A percentile compares a stretch with the other conserved stretches of the same genome.
phyloP scores from a whole-genome alignment of 2,113 vertebrate genomes.

The Protomyctophum bolini region DNA sequence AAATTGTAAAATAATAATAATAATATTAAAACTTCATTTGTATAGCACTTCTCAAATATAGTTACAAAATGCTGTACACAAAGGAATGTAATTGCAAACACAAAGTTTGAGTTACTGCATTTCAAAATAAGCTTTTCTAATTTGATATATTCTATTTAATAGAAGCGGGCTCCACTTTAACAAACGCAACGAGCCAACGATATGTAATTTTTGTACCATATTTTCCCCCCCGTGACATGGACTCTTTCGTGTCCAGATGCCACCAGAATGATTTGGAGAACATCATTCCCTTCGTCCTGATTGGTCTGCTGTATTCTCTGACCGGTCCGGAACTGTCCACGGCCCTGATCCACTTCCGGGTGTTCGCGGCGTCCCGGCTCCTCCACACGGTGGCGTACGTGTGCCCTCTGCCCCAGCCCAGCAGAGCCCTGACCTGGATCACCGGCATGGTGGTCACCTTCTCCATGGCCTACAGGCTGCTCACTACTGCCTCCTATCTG shows the following conservation, averaged over 20 bases:
- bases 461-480: constrained; percentile 84
- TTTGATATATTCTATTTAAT: too few relatives aligned
- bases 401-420: constrained; percentile 83
- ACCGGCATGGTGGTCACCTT: constrained; percentile 76
- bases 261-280: constrained; percentile 96
- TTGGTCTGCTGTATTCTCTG: constrained; percentile 88
- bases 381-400: constrained; percentile 85
- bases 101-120: too few relatives aligned
- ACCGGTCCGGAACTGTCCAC: constrained; percentile 78
- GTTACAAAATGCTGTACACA: too few relatives aligned
- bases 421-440: constrained; percentile 79
- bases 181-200: neutral
- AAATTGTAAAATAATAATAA: too few relatives aligned
- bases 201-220: too few relatives aligned
- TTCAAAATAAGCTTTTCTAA: too few relatives aligned
- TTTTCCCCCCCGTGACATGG: neutral
- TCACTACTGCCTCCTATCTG: constrained; percentile 54
- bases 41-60: too few relatives aligned
- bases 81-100: too few relatives aligned
- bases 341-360: constrained; percentile 87
- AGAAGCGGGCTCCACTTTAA: neutral
- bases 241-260: constrained; percentile 68
- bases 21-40: too few relatives aligned
- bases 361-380: constrained; percentile 83
- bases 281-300: constrained; percentile 85